phyloP scores from a whole-genome alignment of 2,888 invertebrate species.

The Portevinia maculata region DNA sequence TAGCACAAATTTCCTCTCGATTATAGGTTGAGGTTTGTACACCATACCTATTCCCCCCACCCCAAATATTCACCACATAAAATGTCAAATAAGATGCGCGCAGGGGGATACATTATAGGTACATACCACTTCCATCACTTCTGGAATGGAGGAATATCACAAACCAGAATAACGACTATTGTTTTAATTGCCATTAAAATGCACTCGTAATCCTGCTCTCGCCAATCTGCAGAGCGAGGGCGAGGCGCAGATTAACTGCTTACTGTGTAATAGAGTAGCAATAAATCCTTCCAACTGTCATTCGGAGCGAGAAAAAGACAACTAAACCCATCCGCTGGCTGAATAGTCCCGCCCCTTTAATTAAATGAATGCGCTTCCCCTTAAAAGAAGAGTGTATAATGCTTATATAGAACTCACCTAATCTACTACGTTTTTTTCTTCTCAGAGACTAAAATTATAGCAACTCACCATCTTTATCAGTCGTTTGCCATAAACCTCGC shows the following conservation, averaged over 20 bases:
- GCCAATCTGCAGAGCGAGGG: slow-evolving; percentile 52
- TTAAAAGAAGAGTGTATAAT: not conserved
- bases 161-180: slow-evolving; percentile 73
- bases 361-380: slow-evolving; percentile 54
- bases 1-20: slow-evolving; percentile 70
- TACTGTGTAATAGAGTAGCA: slow-evolving; percentile 74
- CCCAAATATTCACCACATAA: slow-evolving; percentile 20
- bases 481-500: slow-evolving; percentile 47
- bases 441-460: slow-evolving; percentile 54
- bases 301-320: slow-evolving; percentile 60
- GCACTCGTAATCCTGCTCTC: slow-evolving; percentile 41
- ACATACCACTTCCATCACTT: slow-evolving; percentile 31
- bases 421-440: slow-evolving; percentile 59
- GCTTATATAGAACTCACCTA: not conserved
- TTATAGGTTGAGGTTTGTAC: slow-evolving; percentile 31
- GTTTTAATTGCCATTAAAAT: slow-evolving; percentile 75
- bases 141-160: slow-evolving; percentile 42
- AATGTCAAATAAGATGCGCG: slow-evolving; percentile 56
- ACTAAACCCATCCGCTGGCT: slow-evolving; percentile 23
- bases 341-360: slow-evolving; percentile 48
- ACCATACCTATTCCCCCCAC: not conserved
- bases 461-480: slow-evolving; percentile 20
- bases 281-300: slow-evolving; percentile 72
- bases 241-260: slow-evolving; percentile 68
- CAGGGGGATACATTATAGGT: slow-evolving; percentile 4